Base-by-base conservation (phyloP, 1,140 invertebrate species). In the Planococcus citri region DNA sequence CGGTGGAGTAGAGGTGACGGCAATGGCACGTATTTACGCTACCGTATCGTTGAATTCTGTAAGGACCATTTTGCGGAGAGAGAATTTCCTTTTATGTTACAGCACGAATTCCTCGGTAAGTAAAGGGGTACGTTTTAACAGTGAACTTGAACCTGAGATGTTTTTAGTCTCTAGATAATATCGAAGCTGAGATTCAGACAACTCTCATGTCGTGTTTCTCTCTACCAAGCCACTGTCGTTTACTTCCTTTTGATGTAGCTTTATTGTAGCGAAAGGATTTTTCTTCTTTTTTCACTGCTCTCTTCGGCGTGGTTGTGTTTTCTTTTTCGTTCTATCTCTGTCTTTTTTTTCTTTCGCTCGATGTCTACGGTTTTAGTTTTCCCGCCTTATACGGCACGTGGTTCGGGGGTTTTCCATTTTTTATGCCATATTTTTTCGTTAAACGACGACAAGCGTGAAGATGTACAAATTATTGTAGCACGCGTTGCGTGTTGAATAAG, bases 131-230 rank as follows among this genome's bases (percentile, higher is more conserved):
- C 8, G 21, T 24, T 64, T 64, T 25, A 64, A 64, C 60, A 20
- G 22, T 64, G 60, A 64, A 64, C 60, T 64, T 64, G 60, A 64
- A 64, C 60, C 21, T 64, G 60, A 64, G 60, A 64, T 64, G 41
- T 51, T 64, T 64, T 64, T 25, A 20, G 60, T 64, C 60, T 64
- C 22, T 25, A 24, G 21, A 64, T 64, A 64, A 64, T 64, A 24
- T 64, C 25, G 60, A 64, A 64, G 41, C 41, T 20, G 41, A 51
- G 41, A 51, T 51, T 51, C 41, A 51, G 41, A 51, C 41, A 51
- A 14, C 12, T 51, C 41, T 14, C 17, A 14, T 51, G 41, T 51
- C 41, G 12, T 51, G 41, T 51, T 64, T 64, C 25, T 58, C n/a
- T n/a, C n/a, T n/a, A n/a, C n/a, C n/a, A n/a, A n/a, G 51, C 17